phyloP scores from a whole-genome alignment of 2,113 vertebrate species.

The Vireo altiloquus region DNA sequence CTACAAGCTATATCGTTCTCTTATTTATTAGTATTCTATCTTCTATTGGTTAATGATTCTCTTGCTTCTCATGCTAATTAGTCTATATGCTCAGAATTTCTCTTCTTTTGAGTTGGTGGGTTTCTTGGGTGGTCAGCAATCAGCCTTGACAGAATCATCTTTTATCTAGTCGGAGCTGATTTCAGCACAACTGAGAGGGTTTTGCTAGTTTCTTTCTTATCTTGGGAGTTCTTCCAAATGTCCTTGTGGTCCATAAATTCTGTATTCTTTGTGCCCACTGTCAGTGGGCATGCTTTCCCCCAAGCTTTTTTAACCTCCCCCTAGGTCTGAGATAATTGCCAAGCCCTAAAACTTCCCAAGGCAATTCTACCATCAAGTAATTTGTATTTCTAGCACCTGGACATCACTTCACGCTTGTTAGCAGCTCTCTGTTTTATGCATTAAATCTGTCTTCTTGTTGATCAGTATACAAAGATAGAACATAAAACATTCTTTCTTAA shows the following conservation, averaged over 20 bases:
- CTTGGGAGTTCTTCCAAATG: neutral
- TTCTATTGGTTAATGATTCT: neutral
- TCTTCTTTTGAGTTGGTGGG: neutral
- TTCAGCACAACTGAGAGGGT: neutral
- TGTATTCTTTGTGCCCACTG: neutral
- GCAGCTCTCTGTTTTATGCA: neutral
- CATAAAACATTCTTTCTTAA: neutral
- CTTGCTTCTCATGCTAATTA: neutral
- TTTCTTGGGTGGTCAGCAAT: neutral
- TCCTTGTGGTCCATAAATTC: neutral
- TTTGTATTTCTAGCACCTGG: neutral
- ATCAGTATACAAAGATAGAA: neutral
- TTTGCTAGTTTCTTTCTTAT: neutral
- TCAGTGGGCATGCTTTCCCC: neutral
- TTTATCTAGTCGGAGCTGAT: neutral
- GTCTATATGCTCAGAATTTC: neutral
- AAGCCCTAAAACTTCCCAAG: neutral
- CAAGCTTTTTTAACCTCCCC: neutral
- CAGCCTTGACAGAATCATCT: accelerated
- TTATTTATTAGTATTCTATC: neutral
- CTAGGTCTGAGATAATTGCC: neutral
- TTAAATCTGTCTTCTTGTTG: neutral
- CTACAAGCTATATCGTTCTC: neutral
- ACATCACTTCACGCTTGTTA: neutral
- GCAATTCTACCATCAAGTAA: neutral